Evolutionary conservation across 2,797 vertebrate genomes (phyloP).

Genomic region (Lophotriccus pileatus): DNA sequence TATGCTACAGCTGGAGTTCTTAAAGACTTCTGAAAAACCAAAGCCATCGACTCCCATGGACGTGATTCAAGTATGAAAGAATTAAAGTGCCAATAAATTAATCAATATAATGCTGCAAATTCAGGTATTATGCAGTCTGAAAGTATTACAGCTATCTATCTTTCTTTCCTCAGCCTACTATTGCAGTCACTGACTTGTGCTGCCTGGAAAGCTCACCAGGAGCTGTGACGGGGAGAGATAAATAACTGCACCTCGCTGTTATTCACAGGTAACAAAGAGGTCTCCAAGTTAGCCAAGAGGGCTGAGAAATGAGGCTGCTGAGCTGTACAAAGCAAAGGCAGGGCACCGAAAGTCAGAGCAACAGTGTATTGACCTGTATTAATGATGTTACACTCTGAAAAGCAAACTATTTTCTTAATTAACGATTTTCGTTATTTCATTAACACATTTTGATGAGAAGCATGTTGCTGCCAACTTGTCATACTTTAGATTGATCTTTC

Average conservation of each 20-base stretch:
- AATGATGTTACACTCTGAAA: background rate
- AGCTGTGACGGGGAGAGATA: background rate
- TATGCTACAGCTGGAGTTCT: conserved; percentile 46
- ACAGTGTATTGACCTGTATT: conserved; percentile 36
- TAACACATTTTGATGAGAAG: background rate
- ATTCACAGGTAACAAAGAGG: conserved; percentile 37
- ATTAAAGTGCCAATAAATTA: conserved; percentile 2
- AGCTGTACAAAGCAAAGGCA: conserved; percentile 15
- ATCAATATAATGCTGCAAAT: background rate
- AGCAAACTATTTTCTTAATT: background rate
- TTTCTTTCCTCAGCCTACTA: background rate
- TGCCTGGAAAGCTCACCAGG: background rate
- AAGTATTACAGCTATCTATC: background rate
- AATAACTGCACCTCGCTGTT: background rate
- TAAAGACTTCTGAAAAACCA: conserved; percentile 46
- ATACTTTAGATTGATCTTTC: background rate
- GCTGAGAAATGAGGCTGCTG: conserved; percentile 35
- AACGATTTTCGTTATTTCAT: conserved; percentile 18
- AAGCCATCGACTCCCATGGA: background rate
- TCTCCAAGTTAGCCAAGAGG: conserved; percentile 14
- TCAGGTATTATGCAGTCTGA: background rate
- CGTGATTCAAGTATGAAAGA: background rate
- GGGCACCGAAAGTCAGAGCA: conserved; percentile 24
- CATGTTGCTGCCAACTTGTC: background rate
- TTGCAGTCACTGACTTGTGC: background rate